phyloP scores from a whole-genome alignment of 1,140 invertebrate species.

The Triops cancriformis region DNA sequence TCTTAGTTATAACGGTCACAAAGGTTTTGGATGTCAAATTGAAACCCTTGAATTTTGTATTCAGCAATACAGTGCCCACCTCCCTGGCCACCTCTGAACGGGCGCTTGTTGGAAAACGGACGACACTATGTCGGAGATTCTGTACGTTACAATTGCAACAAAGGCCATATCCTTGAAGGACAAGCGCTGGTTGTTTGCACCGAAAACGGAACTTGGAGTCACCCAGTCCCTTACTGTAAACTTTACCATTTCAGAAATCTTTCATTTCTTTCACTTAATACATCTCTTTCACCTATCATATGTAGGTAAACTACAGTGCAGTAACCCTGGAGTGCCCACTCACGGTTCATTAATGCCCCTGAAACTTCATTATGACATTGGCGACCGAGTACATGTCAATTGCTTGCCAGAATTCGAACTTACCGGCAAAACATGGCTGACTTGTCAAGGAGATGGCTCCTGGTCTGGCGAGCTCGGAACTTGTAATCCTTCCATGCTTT shows the following conservation, averaged over 20 bases:
- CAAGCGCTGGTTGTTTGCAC: slow-evolving; percentile 72
- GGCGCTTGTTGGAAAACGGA: slow-evolving; percentile 39
- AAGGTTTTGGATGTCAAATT: background rate
- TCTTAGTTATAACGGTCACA: too few relatives aligned
- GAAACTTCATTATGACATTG: slow-evolving; percentile 68
- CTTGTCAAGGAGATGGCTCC: slow-evolving; percentile 22
- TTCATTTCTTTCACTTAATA: too few relatives aligned
- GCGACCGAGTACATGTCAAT: slow-evolving; percentile 60
- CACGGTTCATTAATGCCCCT: slow-evolving; percentile 59
- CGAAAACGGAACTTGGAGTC: slow-evolving; percentile 76
- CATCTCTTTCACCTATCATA: slow-evolving; percentile 22
- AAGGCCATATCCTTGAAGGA: slow-evolving; percentile 60
- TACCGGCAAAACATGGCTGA: slow-evolving; percentile 36
- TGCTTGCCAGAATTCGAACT: slow-evolving; percentile 52
- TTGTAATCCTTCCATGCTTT: background rate
- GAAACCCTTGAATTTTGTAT: slow-evolving; percentile 28
- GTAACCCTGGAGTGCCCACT: slow-evolving; percentile 60
- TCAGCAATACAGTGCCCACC: slow-evolving; percentile 68
- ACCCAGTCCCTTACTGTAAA: slow-evolving; percentile 70
- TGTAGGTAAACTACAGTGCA: slow-evolving; percentile 62
- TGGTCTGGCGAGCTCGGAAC: slow-evolving; percentile 20
- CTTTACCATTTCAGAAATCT: slow-evolving; percentile 33
- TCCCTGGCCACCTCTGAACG: slow-evolving; percentile 60
- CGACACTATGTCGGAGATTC: slow-evolving; percentile 55
- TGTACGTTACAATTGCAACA: slow-evolving; percentile 65